Conservation (phyloP, 2,113 vertebrate genomes). For the Pollimyrus isidori region DNA sequence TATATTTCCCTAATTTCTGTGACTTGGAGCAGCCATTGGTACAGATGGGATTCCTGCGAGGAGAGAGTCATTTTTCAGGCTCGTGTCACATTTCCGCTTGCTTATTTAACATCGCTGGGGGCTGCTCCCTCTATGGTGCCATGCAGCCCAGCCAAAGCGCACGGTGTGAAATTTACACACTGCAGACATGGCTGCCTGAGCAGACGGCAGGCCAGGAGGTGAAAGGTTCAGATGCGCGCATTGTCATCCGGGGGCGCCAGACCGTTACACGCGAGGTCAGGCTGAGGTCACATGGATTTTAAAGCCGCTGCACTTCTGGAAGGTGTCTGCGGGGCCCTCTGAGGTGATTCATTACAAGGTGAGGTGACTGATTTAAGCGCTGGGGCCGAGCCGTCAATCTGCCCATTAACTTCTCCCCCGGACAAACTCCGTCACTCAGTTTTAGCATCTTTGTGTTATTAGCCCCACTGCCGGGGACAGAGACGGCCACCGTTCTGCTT, state of each 20-base stretch:
- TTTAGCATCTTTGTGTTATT: neutral
- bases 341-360: neutral
- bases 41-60: neutral
- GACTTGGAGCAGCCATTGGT: neutral
- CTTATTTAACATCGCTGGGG: slow-evolving; percentile 12
- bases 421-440: neutral
- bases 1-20: neutral
- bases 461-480: neutral
- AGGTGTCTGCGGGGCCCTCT: neutral
- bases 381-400: neutral
- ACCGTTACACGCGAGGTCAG: neutral
- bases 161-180: neutral
- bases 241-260: neutral
- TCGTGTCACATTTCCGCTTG: neutral
- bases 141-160: neutral
- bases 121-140: neutral
- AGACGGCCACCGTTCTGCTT: neutral
- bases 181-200: neutral
- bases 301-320: neutral
- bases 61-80: neutral
- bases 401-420: neutral
- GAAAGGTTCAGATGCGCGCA: neutral
- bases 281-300: neutral
- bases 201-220: neutral
- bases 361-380: neutral